Percentiles rank a stretch among this genome's conserved stretches.
Evolutionary conservation across 2,797 vertebrate species (phyloP).

Genomic region (Anolis apletophallus): DNA sequence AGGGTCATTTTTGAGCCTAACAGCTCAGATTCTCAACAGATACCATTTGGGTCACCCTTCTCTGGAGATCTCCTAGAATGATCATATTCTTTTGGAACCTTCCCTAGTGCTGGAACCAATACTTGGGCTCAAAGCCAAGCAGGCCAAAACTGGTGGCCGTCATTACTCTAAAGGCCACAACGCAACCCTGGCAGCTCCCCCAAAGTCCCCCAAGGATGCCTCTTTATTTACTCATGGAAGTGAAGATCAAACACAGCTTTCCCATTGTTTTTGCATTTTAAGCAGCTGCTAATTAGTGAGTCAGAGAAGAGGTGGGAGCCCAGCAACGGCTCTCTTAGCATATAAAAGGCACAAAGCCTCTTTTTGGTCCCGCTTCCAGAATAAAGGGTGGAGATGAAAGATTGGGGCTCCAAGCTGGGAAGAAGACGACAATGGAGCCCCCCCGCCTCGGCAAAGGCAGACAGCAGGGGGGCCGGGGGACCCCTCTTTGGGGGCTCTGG

Average conservation of each 20-base stretch:
- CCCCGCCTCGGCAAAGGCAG: not conserved
- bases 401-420: conserved; percentile 15
- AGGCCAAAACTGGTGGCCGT: too few species aligned
- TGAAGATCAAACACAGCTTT: conserved; percentile 44
- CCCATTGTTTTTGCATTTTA: conserved; percentile 44
- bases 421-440: not conserved
- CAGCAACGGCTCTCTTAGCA: conserved; percentile 50
- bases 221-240: conserved; percentile 49
- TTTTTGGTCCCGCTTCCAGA: conserved; percentile 56
- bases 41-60: too few species aligned
- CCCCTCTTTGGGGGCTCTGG: not conserved
- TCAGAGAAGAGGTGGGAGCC: conserved; percentile 49
- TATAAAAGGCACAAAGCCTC: conserved; percentile 57
- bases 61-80: too few species aligned
- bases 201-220: conserved; percentile 3
- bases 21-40: too few species aligned
- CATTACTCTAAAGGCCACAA: too few species aligned
- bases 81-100: too few species aligned
- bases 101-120: too few species aligned
- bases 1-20: too few species aligned
- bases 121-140: too few species aligned
- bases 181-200: too few species aligned
- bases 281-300: conserved; percentile 52
- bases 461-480: not conserved
- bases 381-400: conserved; percentile 55